Evolutionary conservation across 2,113 vertebrate genomes (phyloP), one percentile per base, ranked within the genome.

Genomic region (Noctilio leporinus): DNA sequence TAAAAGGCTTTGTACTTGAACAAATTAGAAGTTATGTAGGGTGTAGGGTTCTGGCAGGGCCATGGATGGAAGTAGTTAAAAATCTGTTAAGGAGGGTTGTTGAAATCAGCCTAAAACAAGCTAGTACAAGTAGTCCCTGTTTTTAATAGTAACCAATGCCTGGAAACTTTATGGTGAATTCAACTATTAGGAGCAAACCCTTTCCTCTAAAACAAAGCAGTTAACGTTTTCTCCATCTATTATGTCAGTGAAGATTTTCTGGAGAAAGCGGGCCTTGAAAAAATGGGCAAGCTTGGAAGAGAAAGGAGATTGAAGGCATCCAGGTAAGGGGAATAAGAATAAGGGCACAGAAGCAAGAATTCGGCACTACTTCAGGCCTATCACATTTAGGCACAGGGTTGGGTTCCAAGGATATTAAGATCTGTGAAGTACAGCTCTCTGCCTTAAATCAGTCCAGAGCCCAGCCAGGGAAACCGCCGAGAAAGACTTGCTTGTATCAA

Each of bases 81-180:
- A 75, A 95, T 83, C 17, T 97, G 5, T 94, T 94, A 89, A 86
- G 49, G 33, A 76, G 24, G 35, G 86, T 11, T 89, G 38, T 30
- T 94, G 81, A 87, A 96, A 85, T 82, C 88, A 94, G 64, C 20
- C 26, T 51, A 95, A 82, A n/a, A 80, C 26, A 91, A 86, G 47
- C 35, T 76, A 30, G 17, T 82, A 81, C 6, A 89, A 64, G 85
- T 7, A 92, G 49, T 73, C 24, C 81, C n/a, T 75, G 16, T 81
- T 94, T 95, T 88, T 83, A 90, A 76, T 22, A 90, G 53, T 33
- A 91, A 84, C 80, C 64, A 91, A 49, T 20, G 57, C 28, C 73
- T 95, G 38, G 45, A 78, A 89, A 80, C 8, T 72, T 72, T 92
- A 94, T 28, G 51, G 47, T 77, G 95, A 94, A 85, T 87, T 87